Conservation (phyloP, 1,140 invertebrate genomes). For the Druon quercuslanigerum region DNA sequence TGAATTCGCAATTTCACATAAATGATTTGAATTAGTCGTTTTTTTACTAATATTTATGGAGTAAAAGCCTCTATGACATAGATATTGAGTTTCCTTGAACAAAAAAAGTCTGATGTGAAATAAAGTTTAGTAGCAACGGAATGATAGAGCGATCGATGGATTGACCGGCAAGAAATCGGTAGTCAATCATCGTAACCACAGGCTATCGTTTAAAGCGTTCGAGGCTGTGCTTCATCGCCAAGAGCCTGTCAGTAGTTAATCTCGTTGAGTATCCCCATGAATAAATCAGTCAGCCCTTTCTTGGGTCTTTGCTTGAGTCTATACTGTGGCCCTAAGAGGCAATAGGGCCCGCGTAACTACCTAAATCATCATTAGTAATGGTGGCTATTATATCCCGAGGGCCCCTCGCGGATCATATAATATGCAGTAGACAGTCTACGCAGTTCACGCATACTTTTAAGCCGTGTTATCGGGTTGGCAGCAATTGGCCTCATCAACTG, state of each 20-base stretch:
- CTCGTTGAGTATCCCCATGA: slow-evolving; percentile 50
- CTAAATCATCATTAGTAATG: slow-evolving; percentile 58
- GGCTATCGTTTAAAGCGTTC: slow-evolving; percentile 37
- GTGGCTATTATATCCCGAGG: slow-evolving; percentile 6
- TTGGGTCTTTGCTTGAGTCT: slow-evolving; percentile 22
- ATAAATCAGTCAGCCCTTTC: slow-evolving; percentile 61
- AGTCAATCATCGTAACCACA: slow-evolving; percentile 46
- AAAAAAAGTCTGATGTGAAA: too few species aligned
- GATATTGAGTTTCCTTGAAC: too few species aligned
- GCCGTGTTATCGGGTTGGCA: neutral
- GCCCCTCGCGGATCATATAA: neutral
- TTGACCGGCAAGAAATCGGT: slow-evolving; percentile 46
- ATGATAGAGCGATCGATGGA: slow-evolving; percentile 40
- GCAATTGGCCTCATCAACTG: neutral
- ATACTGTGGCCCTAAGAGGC: slow-evolving; percentile 35
- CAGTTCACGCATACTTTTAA: neutral
- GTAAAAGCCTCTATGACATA: too few species aligned
- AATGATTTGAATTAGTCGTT: too few species aligned
- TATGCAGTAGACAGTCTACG: neutral
- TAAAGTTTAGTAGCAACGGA: too few species aligned
- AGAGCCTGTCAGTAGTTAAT: slow-evolving; percentile 53
- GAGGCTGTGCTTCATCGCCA: slow-evolving; percentile 40
- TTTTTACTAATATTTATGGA: too few species aligned
- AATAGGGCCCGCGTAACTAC: slow-evolving; percentile 38
- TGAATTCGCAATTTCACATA: too few species aligned